Percentiles rank a stretch among this genome's conserved stretches.
Conservation (phyloP, 30 jellyfish, hydroid and myxozoan genomes). For the Hydra vulgaris region DNA sequence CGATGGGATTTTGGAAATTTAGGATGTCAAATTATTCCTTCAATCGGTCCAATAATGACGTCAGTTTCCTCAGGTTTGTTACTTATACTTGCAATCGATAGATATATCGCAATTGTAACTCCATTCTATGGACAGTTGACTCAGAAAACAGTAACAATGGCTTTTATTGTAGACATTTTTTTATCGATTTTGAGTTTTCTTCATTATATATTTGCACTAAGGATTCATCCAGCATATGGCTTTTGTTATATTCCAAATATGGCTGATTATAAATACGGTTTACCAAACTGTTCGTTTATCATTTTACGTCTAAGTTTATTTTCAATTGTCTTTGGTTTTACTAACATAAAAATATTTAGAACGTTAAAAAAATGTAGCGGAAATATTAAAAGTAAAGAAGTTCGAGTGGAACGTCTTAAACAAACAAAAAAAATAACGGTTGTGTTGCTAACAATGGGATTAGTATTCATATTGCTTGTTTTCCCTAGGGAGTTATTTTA, state of each 20-base stretch:
- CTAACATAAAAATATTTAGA: constrained; percentile 14
- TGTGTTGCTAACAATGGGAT: constrained; percentile 42
- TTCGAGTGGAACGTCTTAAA: constrained; percentile 7
- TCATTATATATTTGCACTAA: constrained; percentile 24
- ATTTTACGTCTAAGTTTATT: constrained; percentile 6
- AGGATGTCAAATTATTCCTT: constrained; percentile 29
- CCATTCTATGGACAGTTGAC: constrained; percentile 25
- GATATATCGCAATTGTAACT: constrained; percentile 29
- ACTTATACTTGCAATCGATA: constrained; percentile 22
- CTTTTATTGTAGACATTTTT: neutral
- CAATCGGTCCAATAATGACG: constrained; percentile 31
- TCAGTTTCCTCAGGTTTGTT: constrained; percentile 23
- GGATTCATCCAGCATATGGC: neutral
- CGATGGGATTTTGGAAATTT: constrained; percentile 34
- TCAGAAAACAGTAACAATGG: neutral
- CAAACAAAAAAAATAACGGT: constrained; percentile 37
- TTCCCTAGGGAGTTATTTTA: constrained; percentile 62
- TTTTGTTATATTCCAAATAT: constrained; percentile 17
- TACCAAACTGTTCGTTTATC: constrained; percentile 18
- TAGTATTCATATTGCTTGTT: constrained; percentile 44
- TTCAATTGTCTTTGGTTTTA: neutral
- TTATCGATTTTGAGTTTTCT: constrained; percentile 6
- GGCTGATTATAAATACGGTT: constrained; percentile 1
- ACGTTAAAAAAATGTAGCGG: neutral
- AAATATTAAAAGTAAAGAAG: neutral